phyloP scores from a whole-genome alignment of 2,888 invertebrate genomes.

The Cerastis rubricosa region DNA sequence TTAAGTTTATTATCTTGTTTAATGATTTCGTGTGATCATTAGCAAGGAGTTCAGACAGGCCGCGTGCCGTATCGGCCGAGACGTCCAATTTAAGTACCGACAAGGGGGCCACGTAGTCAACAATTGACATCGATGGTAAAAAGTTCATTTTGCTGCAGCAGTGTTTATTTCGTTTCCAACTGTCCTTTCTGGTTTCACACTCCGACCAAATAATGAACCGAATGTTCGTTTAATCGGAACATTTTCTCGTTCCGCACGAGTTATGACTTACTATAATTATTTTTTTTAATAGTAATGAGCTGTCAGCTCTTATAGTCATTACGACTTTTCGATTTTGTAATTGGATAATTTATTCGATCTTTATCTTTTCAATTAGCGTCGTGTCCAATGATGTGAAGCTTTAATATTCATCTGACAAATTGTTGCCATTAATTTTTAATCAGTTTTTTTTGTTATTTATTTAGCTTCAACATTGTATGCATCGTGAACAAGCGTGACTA shows the following conservation, averaged over 20 bases:
- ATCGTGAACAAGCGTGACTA: conserved; percentile 17
- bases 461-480: conserved; percentile 39
- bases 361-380: conserved; percentile 81
- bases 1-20: conserved; percentile 63
- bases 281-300: conserved; percentile 78
- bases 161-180: conserved; percentile 69
- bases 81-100: conserved; percentile 80
- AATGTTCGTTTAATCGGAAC: conserved; percentile 65
- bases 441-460: conserved; percentile 57
- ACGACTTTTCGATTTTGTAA: conserved; percentile 79
- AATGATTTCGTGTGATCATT: conserved; percentile 76
- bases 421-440: conserved; percentile 67
- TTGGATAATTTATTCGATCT: conserved; percentile 81
- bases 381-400: conserved; percentile 67
- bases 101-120: conserved; percentile 75
- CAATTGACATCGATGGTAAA: conserved; percentile 76
- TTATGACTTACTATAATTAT: conserved; percentile 69
- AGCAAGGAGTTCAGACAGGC: conserved; percentile 73
- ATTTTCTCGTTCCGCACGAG: conserved; percentile 67
- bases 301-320: conserved; percentile 78
- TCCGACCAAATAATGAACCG: conserved; percentile 69
- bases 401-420: conserved; percentile 75
- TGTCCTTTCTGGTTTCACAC: conserved; percentile 72
- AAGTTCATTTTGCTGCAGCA: conserved; percentile 72
- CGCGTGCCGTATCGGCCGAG: conserved; percentile 64